phyloP scores from a whole-genome alignment of 2,113 vertebrate species.

The Poecile atricapillus region DNA sequence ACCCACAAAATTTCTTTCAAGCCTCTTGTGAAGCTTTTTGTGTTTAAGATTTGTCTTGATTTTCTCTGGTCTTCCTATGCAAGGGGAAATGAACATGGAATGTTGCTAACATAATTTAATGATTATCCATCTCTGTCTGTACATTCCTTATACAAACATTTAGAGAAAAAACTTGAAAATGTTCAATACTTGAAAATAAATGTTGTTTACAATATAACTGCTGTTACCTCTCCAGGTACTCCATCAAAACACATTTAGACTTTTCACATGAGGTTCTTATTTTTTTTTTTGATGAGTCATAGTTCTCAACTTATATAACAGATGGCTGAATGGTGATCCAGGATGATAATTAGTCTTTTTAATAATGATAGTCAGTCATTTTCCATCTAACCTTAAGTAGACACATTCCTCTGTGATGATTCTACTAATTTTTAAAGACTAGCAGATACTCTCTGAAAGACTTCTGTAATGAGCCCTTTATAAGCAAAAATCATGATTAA shows the following conservation, averaged over 20 bases:
- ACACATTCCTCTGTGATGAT: conserved; percentile 37
- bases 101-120: not conserved
- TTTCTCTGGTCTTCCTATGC: not conserved
- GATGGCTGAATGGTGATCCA: conserved; percentile 34
- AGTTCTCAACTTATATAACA: conserved; percentile 22
- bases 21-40: not conserved
- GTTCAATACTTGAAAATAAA: not conserved
- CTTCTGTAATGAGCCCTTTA: conserved; percentile 28
- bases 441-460: conserved; percentile 31
- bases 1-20: not conserved
- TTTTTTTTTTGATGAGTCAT: not conserved
- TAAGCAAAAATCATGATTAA: conserved; percentile 30
- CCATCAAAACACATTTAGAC: not conserved
- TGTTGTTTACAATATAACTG: not conserved
- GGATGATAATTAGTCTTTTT: conserved; percentile 41
- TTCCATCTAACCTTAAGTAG: conserved; percentile 56
- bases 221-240: not conserved
- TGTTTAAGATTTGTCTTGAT: not conserved
- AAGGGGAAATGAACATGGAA: not conserved
- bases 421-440: conserved; percentile 31
- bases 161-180: not conserved
- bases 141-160: not conserved
- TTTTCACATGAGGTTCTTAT: not conserved
- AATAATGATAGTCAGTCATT: conserved; percentile 36
- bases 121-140: not conserved